phyloP scores from a whole-genome alignment of 2,797 vertebrate genomes.

The Chloroceryle amazona region DNA sequence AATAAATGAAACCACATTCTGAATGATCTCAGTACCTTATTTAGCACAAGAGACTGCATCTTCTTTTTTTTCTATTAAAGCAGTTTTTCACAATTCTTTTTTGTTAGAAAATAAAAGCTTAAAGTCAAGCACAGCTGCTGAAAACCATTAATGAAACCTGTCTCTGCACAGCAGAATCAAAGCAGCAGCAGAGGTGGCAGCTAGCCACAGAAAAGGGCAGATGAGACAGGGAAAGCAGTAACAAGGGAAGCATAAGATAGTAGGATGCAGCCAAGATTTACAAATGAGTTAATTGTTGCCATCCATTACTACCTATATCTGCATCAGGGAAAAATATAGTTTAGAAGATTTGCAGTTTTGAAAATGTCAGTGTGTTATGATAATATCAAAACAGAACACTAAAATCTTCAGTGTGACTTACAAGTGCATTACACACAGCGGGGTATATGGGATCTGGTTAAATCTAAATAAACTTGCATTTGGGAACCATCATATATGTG shows the following conservation, averaged over 20 bases:
- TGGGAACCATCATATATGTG: constrained; percentile 55
- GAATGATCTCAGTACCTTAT: constrained; percentile 24
- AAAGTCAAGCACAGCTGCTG: constrained; percentile 27
- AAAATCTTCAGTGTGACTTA: constrained; percentile 24
- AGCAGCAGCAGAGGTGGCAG: constrained; percentile 18
- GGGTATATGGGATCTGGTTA: constrained; percentile 29
- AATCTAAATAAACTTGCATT: constrained; percentile 69
- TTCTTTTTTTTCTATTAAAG: constrained; percentile 38
- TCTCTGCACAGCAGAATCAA: neutral
- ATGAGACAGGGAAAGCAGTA: constrained; percentile 12
- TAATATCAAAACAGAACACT: constrained; percentile 15
- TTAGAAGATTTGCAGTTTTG: neutral
- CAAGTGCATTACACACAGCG: neutral
- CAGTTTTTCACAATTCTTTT: constrained; percentile 26
- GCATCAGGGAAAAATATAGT: neutral
- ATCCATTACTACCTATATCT: neutral
- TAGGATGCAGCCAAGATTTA: neutral
- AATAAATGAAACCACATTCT: constrained; percentile 28
- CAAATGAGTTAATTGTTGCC: neutral
- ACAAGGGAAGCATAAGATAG: neutral
- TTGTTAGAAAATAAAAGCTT: constrained; percentile 58
- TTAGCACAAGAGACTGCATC: neutral
- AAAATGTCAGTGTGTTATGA: neutral
- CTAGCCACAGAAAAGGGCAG: neutral
- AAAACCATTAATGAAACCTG: constrained; percentile 51